phyloP scores from a whole-genome alignment of 2,113 vertebrate species.

The Poeciliopsis occidentalis region DNA sequence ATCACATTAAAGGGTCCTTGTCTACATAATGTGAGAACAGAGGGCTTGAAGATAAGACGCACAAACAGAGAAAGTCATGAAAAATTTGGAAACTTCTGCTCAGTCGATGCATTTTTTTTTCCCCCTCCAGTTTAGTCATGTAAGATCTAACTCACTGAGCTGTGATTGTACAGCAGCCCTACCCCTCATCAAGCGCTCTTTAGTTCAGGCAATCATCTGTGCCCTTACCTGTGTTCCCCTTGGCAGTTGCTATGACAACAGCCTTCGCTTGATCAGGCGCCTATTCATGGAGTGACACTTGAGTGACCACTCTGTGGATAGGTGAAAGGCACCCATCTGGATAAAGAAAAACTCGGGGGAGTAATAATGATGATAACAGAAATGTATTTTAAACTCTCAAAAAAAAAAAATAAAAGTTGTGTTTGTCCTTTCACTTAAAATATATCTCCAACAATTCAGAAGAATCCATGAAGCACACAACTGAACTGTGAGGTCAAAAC shows the following conservation, averaged over 20 bases:
- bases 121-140: conserved; percentile 25
- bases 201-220: conserved; percentile 77
- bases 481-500: background rate
- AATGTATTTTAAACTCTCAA: conserved; percentile 31
- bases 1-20: background rate
- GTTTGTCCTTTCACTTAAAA: conserved; percentile 22
- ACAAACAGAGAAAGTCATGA: conserved; percentile 38
- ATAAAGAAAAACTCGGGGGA: conserved; percentile 49
- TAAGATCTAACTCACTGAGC: conserved; percentile 42
- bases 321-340: conserved; percentile 65
- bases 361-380: conserved; percentile 50
- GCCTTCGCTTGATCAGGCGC: conserved; percentile 75
- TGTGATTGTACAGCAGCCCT: conserved; percentile 69
- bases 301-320: conserved; percentile 76
- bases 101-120: background rate
- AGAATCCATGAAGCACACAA: background rate
- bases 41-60: conserved; percentile 23
- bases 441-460: background rate
- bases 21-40: conserved; percentile 22
- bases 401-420: conserved; percentile 24
- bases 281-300: conserved; percentile 78
- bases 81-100: conserved; percentile 47
- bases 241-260: conserved; percentile 78
- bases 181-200: conserved; percentile 76
- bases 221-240: conserved; percentile 74